Evolutionary conservation across 1,140 invertebrate genomes (phyloP).

Genomic region (Phenacoccus solenopsis): DNA sequence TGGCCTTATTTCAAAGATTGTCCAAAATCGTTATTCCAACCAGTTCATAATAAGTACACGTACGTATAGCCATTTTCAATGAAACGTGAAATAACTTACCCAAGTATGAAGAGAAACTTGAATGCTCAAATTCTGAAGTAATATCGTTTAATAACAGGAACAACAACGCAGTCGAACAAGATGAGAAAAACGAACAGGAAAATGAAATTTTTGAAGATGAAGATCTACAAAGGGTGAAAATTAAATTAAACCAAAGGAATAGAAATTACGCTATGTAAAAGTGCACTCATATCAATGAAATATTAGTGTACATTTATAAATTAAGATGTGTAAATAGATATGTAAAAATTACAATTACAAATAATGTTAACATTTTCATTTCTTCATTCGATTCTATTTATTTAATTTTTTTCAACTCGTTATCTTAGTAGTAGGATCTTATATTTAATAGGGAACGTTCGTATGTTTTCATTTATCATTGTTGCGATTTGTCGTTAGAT

Average conservation of each 20-base stretch:
- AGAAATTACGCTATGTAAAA: constrained; percentile 8
- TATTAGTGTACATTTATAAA: neutral
- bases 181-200: neutral
- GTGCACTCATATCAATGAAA: neutral
- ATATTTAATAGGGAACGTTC: too few relatives aligned
- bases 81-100: neutral
- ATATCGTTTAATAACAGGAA: neutral
- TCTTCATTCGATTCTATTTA: neutral
- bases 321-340: neutral
- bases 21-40: constrained; percentile 51
- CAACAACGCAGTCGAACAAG: neutral
- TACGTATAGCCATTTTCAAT: neutral
- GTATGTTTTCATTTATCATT: too few relatives aligned
- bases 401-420: too few relatives aligned
- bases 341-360: neutral
- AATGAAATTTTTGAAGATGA: neutral
- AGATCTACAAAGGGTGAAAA: neutral
- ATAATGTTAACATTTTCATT: neutral
- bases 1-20: constrained; percentile 70
- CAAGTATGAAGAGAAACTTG: neutral
- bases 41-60: constrained; percentile 7
- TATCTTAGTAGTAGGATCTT: too few relatives aligned
- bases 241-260: constrained; percentile 3
- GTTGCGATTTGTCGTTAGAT: too few relatives aligned
- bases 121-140: neutral